Evolutionary conservation across 2,113 vertebrate genomes (phyloP).

Genomic region (Rhea americana): DNA sequence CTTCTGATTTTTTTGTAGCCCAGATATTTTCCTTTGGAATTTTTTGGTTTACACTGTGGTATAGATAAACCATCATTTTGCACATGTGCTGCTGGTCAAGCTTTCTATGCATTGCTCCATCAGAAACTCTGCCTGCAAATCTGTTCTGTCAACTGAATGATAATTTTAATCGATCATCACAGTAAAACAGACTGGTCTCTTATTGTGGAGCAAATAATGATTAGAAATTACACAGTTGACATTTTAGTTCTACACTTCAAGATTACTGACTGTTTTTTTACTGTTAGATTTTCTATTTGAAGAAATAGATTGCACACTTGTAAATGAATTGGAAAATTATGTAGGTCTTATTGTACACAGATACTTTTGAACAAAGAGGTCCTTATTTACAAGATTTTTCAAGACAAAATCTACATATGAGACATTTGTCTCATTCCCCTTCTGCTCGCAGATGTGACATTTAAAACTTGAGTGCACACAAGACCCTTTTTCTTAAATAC

Average conservation of each 20-base stretch:
- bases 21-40: conserved; percentile 19
- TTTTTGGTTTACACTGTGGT: not conserved
- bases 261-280: not conserved
- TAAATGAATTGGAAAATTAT: conserved; percentile 29
- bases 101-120: not conserved
- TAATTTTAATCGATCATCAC: conserved; percentile 14
- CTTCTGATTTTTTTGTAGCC: not conserved
- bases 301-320: not conserved
- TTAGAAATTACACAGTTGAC: conserved; percentile 42
- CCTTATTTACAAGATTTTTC: conserved; percentile 23
- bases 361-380: conserved; percentile 44
- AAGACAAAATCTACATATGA: not conserved
- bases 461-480: conserved; percentile 1
- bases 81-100: not conserved
- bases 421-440: not conserved
- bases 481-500: not conserved
- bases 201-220: conserved; percentile 30
- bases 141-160: conserved; percentile 7
- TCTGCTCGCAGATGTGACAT: conserved; percentile 7
- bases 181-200: conserved; percentile 22
- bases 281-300: conserved; percentile 36
- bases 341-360: not conserved
- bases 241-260: conserved; percentile 5
- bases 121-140: not conserved
- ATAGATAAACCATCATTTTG: conserved; percentile 32